Conservation (phyloP, 1,140 invertebrate genomes). For the Alviniconcha marisindica region DNA sequence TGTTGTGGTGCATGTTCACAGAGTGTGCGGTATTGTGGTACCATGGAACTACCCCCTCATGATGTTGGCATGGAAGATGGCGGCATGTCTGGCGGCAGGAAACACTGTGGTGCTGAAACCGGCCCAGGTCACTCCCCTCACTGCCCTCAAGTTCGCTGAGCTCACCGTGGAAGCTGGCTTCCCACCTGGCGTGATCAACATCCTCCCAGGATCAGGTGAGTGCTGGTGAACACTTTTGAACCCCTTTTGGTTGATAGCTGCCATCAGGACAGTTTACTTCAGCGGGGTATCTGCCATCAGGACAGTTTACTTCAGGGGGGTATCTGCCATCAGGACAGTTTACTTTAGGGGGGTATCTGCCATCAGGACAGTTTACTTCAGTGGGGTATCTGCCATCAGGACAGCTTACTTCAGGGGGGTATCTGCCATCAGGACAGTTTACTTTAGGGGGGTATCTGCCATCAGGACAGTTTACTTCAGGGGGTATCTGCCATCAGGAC, state of each 20-base stretch:
- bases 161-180: slow-evolving; percentile 90
- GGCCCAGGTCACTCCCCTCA: slow-evolving; percentile 84
- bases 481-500: too few relatives aligned
- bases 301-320: too few relatives aligned
- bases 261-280: too few relatives aligned
- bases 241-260: not conserved
- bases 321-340: too few relatives aligned
- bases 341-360: too few relatives aligned
- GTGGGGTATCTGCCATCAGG: too few relatives aligned
- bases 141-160: slow-evolving; percentile 96
- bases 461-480: too few relatives aligned
- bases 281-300: too few relatives aligned
- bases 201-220: slow-evolving; percentile 88
- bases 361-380: too few relatives aligned
- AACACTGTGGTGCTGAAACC: slow-evolving; percentile 84
- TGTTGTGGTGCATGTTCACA: slow-evolving; percentile 49
- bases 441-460: too few relatives aligned
- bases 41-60: slow-evolving; percentile 82
- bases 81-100: slow-evolving; percentile 81
- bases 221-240: not conserved
- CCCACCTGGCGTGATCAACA: slow-evolving; percentile 95
- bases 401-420: too few relatives aligned
- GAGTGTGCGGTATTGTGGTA: slow-evolving; percentile 81
- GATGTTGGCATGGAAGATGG: slow-evolving; percentile 81
- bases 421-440: too few relatives aligned